These are phyloP conservation scores for Gandaritis pyraliata DNA, from an alignment of 2,888 invertebrate species.

Conservation along the genomic window DNA sequence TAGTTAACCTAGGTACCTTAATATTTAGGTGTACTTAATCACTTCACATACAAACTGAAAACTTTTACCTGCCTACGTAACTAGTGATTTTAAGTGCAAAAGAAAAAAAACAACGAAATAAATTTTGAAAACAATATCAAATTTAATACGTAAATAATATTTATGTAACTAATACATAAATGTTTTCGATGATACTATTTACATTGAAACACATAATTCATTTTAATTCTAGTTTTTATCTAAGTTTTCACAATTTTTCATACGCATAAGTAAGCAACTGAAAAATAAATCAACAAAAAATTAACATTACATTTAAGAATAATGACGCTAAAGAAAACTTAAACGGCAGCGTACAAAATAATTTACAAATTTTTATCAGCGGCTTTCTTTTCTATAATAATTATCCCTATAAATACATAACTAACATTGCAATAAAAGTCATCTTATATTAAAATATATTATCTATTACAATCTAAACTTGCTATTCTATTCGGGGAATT, in stretches of 20 bases:
- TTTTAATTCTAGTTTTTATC: slow-evolving; percentile 70
- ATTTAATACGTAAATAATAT: slow-evolving; percentile 84
- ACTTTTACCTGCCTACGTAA: too few species aligned
- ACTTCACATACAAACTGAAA: too few species aligned
- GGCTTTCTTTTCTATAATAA: slow-evolving; percentile 44
- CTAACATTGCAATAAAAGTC: slow-evolving; percentile 61
- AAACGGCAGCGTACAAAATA: slow-evolving; percentile 76
- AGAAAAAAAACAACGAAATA: slow-evolving; percentile 64
- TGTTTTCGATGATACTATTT: slow-evolving; percentile 81
- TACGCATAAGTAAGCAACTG: slow-evolving; percentile 74
- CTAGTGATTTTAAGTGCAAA: too few species aligned
- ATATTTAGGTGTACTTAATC: too few species aligned
- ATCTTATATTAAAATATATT: slow-evolving; percentile 69
- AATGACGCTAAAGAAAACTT: slow-evolving; percentile 60
- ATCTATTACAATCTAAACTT: slow-evolving; percentile 60
- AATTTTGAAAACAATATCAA: slow-evolving; percentile 85
- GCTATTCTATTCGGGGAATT: slow-evolving; percentile 29
- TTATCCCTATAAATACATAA: slow-evolving; percentile 54
- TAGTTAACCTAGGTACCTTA: too few species aligned
- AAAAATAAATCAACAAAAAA: slow-evolving; percentile 73
- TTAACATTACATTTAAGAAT: slow-evolving; percentile 66
- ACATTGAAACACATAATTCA: slow-evolving; percentile 78
- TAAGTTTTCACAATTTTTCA: slow-evolving; percentile 71
- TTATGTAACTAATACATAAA: slow-evolving; percentile 83
- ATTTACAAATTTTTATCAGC: slow-evolving; percentile 66